Evolutionary conservation across 2,113 vertebrate species (phyloP), one percentile per base, ranked within the genome.

Genomic region (Platysteira castanea): DNA sequence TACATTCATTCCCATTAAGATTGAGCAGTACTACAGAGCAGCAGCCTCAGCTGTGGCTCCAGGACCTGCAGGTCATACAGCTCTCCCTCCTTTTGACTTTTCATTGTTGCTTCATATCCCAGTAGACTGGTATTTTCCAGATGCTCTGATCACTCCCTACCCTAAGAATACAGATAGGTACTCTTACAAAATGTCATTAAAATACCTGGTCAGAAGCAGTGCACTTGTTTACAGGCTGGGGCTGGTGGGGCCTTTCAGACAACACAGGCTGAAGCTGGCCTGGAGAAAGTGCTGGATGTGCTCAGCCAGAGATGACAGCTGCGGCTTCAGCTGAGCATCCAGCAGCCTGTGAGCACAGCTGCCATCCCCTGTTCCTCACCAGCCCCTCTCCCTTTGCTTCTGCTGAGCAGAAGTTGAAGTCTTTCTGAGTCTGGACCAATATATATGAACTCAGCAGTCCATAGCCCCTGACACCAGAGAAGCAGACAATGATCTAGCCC

Each of bases 391-490:
- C 3, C 15, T 8, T 28, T 30, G 15, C 33, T 63, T 39, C 52
- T 65, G 37, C 50, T 33, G 22, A 24, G 59, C 59, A 69, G 49
- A 73, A 90, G 28, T 5, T 30, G 57, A 73, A 46, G 35, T 37
- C 26, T 74, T 14, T 84, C 42, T 20, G 37, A 50, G 30, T 31
- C 15, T n/a, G 16, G 23, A 44, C 30, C 53, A 7, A 18, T n/a
- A 39, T 33, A 3, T 21, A 14, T 84, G 64, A 67, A 28, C 15
- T 68, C 24, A 26, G 73, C 35, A 39, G 1, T 3, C 0, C 0
- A 2, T 56, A 42, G 46, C 31, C 37, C 49, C 10, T 26, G 15
- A 19, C 33, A 21, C 7, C 1, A 8, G 33, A 88, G 46, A 28
- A n/a, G 63, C 53, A 54, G 46, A 33, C 0, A 3, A 12, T 60